phyloP scores from a whole-genome alignment of 2,888 invertebrate genomes.

The Flexamia atlantica region DNA sequence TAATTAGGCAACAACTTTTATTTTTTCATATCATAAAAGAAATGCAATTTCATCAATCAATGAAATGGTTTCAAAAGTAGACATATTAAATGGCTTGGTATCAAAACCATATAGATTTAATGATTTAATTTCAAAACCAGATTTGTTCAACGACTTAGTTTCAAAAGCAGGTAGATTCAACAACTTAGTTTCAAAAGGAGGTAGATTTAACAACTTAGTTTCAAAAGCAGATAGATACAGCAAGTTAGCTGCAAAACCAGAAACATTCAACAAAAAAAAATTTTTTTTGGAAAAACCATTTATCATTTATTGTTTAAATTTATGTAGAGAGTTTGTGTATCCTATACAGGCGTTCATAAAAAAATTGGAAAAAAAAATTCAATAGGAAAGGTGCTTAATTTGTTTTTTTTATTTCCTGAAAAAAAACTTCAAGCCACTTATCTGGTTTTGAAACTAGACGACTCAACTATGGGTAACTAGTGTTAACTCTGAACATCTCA shows the following conservation, averaged over 20 bases:
- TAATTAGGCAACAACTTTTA: too few relatives aligned
- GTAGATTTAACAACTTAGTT: neutral
- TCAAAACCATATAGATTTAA: neutral
- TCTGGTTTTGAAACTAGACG: constrained; percentile 16
- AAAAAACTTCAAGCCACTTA: neutral
- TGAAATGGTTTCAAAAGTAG: neutral
- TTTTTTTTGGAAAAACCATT: neutral
- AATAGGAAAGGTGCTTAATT: neutral
- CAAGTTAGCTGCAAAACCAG: neutral
- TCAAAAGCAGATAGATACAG: constrained; percentile 8
- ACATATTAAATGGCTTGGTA: neutral
- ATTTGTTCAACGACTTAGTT: neutral
- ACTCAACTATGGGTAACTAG: too few relatives aligned
- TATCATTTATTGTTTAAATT: neutral
- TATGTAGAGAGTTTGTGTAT: neutral
- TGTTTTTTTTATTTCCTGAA: neutral
- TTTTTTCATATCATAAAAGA: too few relatives aligned
- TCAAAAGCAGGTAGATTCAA: neutral
- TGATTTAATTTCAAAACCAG: too few relatives aligned
- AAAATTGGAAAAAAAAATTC: neutral
- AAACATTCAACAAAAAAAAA: neutral
- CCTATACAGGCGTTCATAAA: neutral
- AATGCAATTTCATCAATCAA: too few relatives aligned
- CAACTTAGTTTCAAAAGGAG: neutral
- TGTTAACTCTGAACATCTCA: too few relatives aligned